A percentile compares a stretch with the other conserved stretches of the same genome.
Conservation (phyloP, 37 sponge, comb jelly and placozoan species). For the Crambe crambe region DNA sequence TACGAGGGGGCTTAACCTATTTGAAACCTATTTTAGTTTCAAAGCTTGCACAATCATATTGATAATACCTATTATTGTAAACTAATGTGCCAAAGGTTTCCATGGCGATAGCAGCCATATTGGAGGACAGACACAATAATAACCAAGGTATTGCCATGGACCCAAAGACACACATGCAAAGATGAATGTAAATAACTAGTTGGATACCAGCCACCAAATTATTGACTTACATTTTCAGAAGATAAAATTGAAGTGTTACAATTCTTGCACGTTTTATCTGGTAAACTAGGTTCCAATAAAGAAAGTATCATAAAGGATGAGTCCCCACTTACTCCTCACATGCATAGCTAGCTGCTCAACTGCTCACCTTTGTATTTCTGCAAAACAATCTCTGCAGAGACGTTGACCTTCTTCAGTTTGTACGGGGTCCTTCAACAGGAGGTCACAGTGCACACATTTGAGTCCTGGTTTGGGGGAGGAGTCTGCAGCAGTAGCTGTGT, state of each 20-base stretch:
- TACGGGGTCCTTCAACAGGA: constrained; percentile 20
- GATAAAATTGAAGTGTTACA: neutral
- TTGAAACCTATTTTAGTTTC: no score
- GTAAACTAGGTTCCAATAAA: neutral
- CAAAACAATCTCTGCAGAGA: neutral
- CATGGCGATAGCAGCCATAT: no score
- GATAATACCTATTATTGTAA: no score
- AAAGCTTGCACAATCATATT: no score
- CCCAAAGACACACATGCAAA: no score
- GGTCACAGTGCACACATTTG: neutral
- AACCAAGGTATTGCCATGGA: no score
- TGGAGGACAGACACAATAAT: no score
- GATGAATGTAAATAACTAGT: no score
- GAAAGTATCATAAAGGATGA: neutral
- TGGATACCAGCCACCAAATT: no score
- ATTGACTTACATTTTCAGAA: constrained; percentile 3
- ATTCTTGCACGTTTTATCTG: neutral
- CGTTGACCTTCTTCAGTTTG: constrained; percentile 15
- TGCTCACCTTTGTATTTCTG: neutral
- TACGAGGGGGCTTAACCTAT: no score
- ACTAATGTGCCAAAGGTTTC: no score
- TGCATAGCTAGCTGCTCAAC: neutral
- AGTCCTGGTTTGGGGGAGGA: neutral
- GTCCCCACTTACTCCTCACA: neutral
- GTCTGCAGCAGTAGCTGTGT: neutral